These are phyloP conservation scores for Unio delphinus DNA, from an alignment of 2,888 invertebrate genomes.

Conservation along the genomic window DNA sequence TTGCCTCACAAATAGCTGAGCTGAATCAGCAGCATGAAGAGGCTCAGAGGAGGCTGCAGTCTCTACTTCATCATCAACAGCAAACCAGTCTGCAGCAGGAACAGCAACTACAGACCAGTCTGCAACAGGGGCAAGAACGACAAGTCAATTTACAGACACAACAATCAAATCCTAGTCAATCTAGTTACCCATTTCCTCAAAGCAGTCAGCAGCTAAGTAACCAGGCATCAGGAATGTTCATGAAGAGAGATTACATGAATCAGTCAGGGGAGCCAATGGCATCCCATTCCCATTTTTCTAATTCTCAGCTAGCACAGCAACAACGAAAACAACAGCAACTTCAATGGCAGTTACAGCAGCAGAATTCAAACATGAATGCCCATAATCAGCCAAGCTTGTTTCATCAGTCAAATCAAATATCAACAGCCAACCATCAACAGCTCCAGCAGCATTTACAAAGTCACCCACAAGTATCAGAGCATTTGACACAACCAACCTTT, in stretches of 20 bases:
- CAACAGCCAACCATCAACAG: slow-evolving; percentile 1
- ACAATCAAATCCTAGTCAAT: neutral
- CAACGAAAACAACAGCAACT: slow-evolving; percentile 23
- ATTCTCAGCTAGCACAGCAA: slow-evolving; percentile 24
- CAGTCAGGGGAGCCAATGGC: no score
- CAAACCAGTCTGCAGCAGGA: slow-evolving; percentile 16
- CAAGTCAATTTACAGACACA: no score
- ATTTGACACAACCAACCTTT: slow-evolving; percentile 5
- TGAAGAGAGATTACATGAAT: no score
- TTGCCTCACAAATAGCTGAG: slow-evolving; percentile 60
- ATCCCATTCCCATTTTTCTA: no score
- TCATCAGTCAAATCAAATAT: neutral
- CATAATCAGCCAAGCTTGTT: neutral
- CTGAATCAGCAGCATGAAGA: slow-evolving; percentile 63
- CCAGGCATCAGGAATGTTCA: neutral
- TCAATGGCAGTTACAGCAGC: slow-evolving; percentile 11
- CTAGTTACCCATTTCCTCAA: neutral
- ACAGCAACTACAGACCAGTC: slow-evolving; percentile 23
- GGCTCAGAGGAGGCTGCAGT: slow-evolving; percentile 55
- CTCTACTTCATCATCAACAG: slow-evolving; percentile 46
- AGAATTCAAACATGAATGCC: neutral
- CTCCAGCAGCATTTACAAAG: slow-evolving; percentile 2
- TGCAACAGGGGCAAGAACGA: slow-evolving; percentile 16
- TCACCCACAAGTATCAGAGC: slow-evolving; percentile 7
- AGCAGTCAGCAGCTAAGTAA: neutral